Percentiles rank a stretch among this genome's conserved stretches.
Evolutionary conservation across 1,140 invertebrate species (phyloP).

Genomic region (Charaxes varanes): DNA sequence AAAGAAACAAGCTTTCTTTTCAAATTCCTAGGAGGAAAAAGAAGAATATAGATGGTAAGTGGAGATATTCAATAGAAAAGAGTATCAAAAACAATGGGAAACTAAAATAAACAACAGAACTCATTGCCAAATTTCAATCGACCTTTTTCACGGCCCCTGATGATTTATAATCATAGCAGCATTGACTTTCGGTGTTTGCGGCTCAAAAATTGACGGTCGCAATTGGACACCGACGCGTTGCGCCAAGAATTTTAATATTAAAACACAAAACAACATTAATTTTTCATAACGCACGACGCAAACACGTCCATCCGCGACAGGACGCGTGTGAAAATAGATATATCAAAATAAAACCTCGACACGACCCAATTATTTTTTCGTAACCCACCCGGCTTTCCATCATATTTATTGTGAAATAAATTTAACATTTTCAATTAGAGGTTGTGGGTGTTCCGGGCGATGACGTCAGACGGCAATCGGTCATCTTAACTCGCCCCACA

Average conservation of each 20-base stretch:
- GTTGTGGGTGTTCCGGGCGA: no score
- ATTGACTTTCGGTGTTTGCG: neutral
- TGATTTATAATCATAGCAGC: slow-evolving; percentile 4
- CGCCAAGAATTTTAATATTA: slow-evolving; percentile 24
- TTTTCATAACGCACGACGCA: slow-evolving; percentile 13
- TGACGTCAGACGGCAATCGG: no score
- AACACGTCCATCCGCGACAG: slow-evolving; percentile 7
- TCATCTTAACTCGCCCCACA: no score
- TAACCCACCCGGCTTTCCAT: no score
- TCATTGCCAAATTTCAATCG: neutral
- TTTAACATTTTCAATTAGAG: no score
- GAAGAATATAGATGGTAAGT: no score
- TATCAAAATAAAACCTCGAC: no score
- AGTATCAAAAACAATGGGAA: no score
- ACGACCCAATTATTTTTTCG: no score
- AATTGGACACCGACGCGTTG: slow-evolving; percentile 7
- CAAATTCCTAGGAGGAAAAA: slow-evolving; percentile 6
- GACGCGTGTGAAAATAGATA: no score
- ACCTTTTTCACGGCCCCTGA: neutral
- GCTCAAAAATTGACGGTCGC: slow-evolving; percentile 3
- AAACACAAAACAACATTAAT: slow-evolving; percentile 20
- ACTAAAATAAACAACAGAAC: neutral
- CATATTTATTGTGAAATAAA: no score
- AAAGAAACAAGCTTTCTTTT: neutral
- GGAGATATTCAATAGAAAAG: no score